A percentile compares a stretch with the other conserved stretches of the same genome.
These are phyloP conservation scores for Ceyx cyanopectus DNA, from an alignment of 2,113 vertebrate genomes.

Conservation along the genomic window DNA sequence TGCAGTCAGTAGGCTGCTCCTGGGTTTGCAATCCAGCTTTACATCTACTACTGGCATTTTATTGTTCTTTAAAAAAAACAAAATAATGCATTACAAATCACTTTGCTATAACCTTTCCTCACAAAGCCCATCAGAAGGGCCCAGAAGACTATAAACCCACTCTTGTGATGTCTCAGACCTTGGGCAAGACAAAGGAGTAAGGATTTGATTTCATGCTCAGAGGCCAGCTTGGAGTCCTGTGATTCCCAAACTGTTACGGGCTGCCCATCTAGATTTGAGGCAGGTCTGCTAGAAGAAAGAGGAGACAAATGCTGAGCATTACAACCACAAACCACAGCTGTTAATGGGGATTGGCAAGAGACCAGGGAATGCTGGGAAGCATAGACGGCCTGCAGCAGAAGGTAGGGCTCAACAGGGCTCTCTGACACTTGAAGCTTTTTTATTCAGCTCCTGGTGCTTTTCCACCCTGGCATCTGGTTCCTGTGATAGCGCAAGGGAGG, in stretches of 20 bases:
- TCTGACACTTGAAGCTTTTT: conserved; percentile 5
- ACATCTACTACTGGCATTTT: background rate
- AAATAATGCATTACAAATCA: background rate
- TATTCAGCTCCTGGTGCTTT: conserved; percentile 24
- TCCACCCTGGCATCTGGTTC: conserved; percentile 23
- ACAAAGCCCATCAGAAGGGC: background rate
- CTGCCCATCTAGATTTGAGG: background rate
- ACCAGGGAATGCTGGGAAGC: conserved; percentile 38
- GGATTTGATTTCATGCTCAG: background rate
- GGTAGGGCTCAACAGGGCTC: background rate
- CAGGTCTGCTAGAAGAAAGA: conserved; percentile 24
- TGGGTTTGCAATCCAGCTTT: background rate
- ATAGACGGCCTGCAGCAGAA: conserved; percentile 49
- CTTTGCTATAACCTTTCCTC: background rate
- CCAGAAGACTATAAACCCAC: background rate
- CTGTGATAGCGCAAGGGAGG: background rate
- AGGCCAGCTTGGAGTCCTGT: background rate
- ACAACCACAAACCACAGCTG: conserved; percentile 60
- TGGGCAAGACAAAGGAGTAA: background rate
- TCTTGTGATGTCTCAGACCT: background rate
- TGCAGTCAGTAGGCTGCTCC: background rate
- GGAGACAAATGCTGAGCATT: conserved; percentile 44
- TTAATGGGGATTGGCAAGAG: conserved; percentile 53
- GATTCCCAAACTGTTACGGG: background rate
- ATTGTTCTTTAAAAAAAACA: background rate